Evolutionary conservation across 1,140 invertebrate species (phyloP), one percentile per base, ranked within the genome.

Genomic region (Magallana angulata): DNA sequence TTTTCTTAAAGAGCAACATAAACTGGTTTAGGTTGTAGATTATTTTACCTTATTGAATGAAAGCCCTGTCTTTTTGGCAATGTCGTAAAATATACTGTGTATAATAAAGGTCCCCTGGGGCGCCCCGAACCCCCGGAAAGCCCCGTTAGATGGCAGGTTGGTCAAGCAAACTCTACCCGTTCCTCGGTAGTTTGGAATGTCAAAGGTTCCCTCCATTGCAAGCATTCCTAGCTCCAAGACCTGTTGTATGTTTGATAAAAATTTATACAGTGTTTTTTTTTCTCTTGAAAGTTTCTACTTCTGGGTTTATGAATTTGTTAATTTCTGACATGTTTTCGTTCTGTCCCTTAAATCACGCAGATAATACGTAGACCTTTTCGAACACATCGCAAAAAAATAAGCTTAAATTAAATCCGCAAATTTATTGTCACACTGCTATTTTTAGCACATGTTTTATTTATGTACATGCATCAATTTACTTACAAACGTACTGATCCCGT

Each of bases 81-180:
- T 91, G 57, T 93, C 84, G 58, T 88, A 87, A 16, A 95, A 90
- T 1, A 92, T 91, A 9, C 68, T 91, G 82, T 95, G 94, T 58
- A 88, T 88, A 14, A 94, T 83, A 56, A 93, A 91, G 18, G 91
- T 85, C 7, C 87, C 91, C 86, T 95, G 94, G 12, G 94, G 93
- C 7, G 85, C 90, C 16, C 94, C 95, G 89, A 94, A 95, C 7
- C 93, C 94, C 59, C 95, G 84, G 82, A 95, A 93, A 9, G 95
- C 94, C 18, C 94, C 95, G 84, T 93, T 94, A n/a, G 94, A 94
- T 24, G 90, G 90, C 14, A 93, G 89, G 87, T 95, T 95, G 9
- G 95, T 95, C 81, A 93, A 92, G 80, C 94, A 94, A 0, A 92
- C 18, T n/a, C 90, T 85, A 14, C 93, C 92, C 84, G 68, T 88